phyloP scores from a whole-genome alignment of 1,140 invertebrate species.

The Thalassaphorura encarpata region DNA sequence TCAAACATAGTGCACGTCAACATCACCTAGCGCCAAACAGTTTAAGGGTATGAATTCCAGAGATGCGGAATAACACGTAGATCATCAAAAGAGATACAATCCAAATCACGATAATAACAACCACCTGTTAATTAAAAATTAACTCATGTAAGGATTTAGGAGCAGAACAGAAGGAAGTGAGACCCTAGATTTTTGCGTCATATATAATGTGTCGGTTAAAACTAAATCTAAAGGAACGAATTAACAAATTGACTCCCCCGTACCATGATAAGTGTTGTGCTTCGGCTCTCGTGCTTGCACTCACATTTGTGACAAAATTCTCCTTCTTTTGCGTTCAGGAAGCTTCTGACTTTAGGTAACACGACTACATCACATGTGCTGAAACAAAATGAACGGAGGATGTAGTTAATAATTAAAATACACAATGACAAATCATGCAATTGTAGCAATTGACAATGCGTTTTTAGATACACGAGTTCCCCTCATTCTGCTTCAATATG shows the following conservation, averaged over 20 bases:
- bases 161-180: neutral
- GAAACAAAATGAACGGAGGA: constrained; percentile 35
- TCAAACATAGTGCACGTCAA: too few relatives aligned
- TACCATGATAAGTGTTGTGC: constrained; percentile 91
- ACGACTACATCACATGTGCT: constrained; percentile 88
- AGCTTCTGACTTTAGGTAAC: constrained; percentile 56
- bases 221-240: neutral
- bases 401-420: neutral
- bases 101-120: constrained; percentile 97
- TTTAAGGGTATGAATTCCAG: too few relatives aligned
- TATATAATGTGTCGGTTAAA: neutral
- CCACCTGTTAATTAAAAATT: constrained; percentile 58
- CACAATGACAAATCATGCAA: too few relatives aligned
- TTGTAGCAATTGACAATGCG: too few relatives aligned
- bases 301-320: constrained; percentile 88
- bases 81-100: constrained; percentile 88
- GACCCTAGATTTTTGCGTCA: neutral
- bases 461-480: too few relatives aligned
- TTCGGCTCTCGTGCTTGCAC: constrained; percentile 92
- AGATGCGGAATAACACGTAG: constrained; percentile 97
- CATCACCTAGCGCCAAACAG: too few relatives aligned
- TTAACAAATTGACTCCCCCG: constrained; percentile 7
- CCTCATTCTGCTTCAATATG: too few relatives aligned
- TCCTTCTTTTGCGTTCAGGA: constrained; percentile 64
- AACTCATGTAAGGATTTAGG: neutral